These are phyloP conservation scores for Patella vulgata DNA, from an alignment of 1,140 invertebrate genomes.

Conservation along the genomic window DNA sequence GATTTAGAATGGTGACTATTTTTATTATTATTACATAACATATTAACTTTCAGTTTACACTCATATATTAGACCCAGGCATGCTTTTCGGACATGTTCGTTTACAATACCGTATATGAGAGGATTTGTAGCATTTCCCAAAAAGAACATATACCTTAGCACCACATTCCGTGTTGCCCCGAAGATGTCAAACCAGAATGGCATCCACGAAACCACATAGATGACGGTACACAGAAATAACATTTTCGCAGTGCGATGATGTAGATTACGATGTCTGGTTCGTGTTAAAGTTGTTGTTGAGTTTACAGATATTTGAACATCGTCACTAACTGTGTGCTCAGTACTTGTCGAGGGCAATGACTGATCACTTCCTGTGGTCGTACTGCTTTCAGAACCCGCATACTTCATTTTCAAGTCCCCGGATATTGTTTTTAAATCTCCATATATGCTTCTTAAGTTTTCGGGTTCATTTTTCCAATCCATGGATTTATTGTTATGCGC, in stretches of 20 bases:
- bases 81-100: conserved; percentile 39
- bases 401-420: too few species aligned
- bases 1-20: too few species aligned
- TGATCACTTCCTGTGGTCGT: background rate
- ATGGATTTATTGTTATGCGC: too few species aligned
- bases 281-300: background rate
- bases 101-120: conserved; percentile 52
- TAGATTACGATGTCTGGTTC: conserved; percentile 6
- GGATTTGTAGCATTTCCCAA: conserved; percentile 53
- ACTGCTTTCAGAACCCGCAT: background rate
- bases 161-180: conserved; percentile 37
- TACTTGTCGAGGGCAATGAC: background rate
- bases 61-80: conserved; percentile 20
- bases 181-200: conserved; percentile 59
- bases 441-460: too few species aligned
- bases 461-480: background rate
- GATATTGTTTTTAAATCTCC: too few species aligned
- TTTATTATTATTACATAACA: too few species aligned
- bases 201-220: conserved; percentile 51
- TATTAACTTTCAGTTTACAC: conserved; percentile 2
- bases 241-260: conserved; percentile 50
- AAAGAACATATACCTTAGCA: conserved; percentile 49
- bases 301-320: background rate
- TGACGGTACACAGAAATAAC: conserved; percentile 53
- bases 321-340: too few species aligned